Conservation (phyloP, 1,140 invertebrate genomes). For the Macrocentrus cingulum region DNA sequence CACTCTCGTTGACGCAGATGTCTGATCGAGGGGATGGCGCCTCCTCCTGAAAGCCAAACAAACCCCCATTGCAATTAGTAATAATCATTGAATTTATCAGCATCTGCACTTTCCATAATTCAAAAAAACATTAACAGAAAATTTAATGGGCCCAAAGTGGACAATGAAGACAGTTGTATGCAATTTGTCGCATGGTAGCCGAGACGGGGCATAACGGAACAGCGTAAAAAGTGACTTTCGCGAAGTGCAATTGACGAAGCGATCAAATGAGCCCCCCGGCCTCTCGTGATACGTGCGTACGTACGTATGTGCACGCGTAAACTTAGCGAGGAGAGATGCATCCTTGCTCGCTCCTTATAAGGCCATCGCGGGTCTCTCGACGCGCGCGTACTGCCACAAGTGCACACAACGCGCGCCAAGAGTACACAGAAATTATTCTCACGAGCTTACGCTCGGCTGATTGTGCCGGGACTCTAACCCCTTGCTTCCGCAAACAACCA, state of each 20-base stretch:
- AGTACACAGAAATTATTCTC: constrained; percentile 44
- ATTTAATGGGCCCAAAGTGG: neutral
- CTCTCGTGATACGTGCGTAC: constrained; percentile 37
- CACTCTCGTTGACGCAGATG: constrained; percentile 53
- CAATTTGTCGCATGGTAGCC: neutral
- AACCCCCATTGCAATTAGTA: constrained; percentile 5
- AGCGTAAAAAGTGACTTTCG: constrained; percentile 17
- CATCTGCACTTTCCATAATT: neutral
- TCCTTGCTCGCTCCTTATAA: constrained; percentile 56
- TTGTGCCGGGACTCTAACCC: constrained; percentile 29
- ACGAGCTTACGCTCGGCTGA: constrained; percentile 47
- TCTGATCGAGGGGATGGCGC: constrained; percentile 53
- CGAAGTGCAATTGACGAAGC: constrained; percentile 24
- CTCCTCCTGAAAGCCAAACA: constrained; percentile 47
- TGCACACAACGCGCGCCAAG: constrained; percentile 14
- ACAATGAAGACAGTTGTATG: neutral
- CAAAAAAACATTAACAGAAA: neutral
- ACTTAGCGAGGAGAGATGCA: constrained; percentile 49
- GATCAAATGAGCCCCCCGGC: constrained; percentile 32
- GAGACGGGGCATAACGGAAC: neutral
- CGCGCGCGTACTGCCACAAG: no score
- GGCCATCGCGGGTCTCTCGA: constrained; percentile 44
- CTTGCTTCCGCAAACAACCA: constrained; percentile 12
- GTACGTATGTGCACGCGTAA: constrained; percentile 47
- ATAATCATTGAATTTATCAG: neutral